Evolutionary conservation across 2,797 vertebrate species (phyloP), one percentile per base, ranked within the genome.

Genomic region (Enteromius fasciolatus): DNA sequence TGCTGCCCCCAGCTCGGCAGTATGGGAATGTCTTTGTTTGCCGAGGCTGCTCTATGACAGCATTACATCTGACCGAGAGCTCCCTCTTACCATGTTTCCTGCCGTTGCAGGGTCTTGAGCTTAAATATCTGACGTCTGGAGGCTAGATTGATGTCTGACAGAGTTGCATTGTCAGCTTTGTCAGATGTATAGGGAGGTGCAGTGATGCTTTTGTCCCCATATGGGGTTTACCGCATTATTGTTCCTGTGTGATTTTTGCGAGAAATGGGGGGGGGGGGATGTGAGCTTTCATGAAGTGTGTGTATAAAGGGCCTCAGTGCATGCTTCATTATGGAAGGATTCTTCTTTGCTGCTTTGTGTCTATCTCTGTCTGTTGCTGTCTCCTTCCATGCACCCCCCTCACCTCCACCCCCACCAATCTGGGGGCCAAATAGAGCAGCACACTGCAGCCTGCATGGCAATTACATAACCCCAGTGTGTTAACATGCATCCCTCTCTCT

Each of bases 401-500:
- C 69, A 87, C 82, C 48, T 20, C 72, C 48, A 33, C 75, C 83
- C 86, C 84, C 82, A 87, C 84, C 86, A 85, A 77, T 54, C 66
- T 69, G 41, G 77, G 57, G 81, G 89, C 90, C 88, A 93, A 89
- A 93, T 89, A 87, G 78, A 86, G 84, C 84, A 86, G 83, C 82
- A 87, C 89, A 87, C 89, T 90, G 89, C 92, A 92, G 92, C 85
- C 86, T 91, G 91, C 90, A 92, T 91, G 83, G 89, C 88, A 90
- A 90, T 94, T 94, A 89, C 91, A 92, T 93, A 94, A 94, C 82
- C 20, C 73, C 85, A 85, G 59, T 90, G 76, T 87, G 86, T 89
- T 91, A 84, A 85, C 77, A 83, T 80, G 82, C 86, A 69, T 54
- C 50, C n/a, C 52, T 52, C 52, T 41, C 28, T 74, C 39, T 39